phyloP scores from a whole-genome alignment of 30 jellyfish, hydroid and myxozoan species.

The Aurelia aurita complex sp. Pacific region DNA sequence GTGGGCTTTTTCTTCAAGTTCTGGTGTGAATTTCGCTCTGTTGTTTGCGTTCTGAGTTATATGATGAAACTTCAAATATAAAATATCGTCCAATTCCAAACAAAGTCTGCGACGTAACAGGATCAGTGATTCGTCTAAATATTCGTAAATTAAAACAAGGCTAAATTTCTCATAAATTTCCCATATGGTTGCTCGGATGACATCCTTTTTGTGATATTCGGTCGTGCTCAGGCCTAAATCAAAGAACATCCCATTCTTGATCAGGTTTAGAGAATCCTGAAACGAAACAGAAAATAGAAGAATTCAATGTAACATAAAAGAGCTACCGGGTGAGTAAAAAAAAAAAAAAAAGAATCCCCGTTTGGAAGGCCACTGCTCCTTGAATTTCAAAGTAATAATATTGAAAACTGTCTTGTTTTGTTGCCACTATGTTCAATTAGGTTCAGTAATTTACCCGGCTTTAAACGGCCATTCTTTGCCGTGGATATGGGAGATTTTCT shows the following conservation, averaged over 20 bases:
- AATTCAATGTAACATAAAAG: not conserved
- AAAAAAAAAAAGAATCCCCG: no score
- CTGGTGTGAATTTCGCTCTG: slow-evolving; percentile 64
- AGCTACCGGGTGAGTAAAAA: no score
- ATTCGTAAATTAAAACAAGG: slow-evolving; percentile 84
- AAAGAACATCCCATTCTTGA: slow-evolving; percentile 93
- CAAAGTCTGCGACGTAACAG: slow-evolving; percentile 85
- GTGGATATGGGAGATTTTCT: no score
- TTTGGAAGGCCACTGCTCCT: no score
- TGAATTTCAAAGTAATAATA: no score
- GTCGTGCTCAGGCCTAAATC: slow-evolving; percentile 98
- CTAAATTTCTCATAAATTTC: slow-evolving; percentile 91
- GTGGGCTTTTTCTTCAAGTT: slow-evolving; percentile 56
- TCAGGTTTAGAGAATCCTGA: slow-evolving; percentile 90
- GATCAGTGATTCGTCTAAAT: slow-evolving; percentile 88
- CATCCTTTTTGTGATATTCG: slow-evolving; percentile 86
- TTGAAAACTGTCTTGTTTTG: no score
- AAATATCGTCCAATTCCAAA: slow-evolving; percentile 87
- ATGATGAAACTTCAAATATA: slow-evolving; percentile 85
- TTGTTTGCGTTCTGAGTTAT: slow-evolving; percentile 60
- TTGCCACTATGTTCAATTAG: no score
- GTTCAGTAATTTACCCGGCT: no score
- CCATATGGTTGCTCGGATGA: slow-evolving; percentile 84
- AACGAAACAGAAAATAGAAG: not conserved
- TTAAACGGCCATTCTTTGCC: no score